Percentiles rank a stretch among this genome's conserved stretches.
phyloP scores from a whole-genome alignment of 2,113 vertebrate genomes.

The Thermophis baileyi region DNA sequence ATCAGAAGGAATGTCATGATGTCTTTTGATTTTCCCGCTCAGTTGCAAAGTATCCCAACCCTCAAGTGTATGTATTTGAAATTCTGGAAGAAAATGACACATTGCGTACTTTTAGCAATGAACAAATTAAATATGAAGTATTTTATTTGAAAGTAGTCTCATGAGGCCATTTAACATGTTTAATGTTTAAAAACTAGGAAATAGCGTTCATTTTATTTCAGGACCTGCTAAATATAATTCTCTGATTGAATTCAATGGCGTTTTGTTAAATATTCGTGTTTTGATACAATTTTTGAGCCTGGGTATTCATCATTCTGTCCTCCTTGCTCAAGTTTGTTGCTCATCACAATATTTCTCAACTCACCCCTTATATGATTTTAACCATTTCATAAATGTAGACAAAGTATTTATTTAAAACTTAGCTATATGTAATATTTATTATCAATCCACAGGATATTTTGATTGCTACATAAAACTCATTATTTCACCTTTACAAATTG shows the following conservation, averaged over 20 bases:
- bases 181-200: background rate
- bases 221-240: background rate
- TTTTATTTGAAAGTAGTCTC: background rate
- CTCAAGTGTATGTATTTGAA: background rate
- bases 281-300: background rate
- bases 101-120: background rate
- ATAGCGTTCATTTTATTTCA: background rate
- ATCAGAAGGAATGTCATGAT: background rate
- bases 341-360: background rate
- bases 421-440: slow-evolving; percentile 83
- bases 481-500: slow-evolving; percentile 82
- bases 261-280: background rate
- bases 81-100: background rate
- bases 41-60: background rate
- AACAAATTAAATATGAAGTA: background rate
- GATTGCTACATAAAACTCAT: slow-evolving; percentile 81
- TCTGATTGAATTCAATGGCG: background rate
- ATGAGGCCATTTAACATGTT: background rate
- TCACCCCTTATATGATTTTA: background rate
- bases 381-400: slow-evolving; percentile 57
- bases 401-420: slow-evolving; percentile 71
- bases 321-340: no score
- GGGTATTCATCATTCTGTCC: background rate
- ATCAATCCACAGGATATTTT: slow-evolving; percentile 85
- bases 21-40: background rate